These are phyloP conservation scores for Subacronicta megacephala DNA, from an alignment of 2,888 invertebrate genomes.

Conservation along the genomic window DNA sequence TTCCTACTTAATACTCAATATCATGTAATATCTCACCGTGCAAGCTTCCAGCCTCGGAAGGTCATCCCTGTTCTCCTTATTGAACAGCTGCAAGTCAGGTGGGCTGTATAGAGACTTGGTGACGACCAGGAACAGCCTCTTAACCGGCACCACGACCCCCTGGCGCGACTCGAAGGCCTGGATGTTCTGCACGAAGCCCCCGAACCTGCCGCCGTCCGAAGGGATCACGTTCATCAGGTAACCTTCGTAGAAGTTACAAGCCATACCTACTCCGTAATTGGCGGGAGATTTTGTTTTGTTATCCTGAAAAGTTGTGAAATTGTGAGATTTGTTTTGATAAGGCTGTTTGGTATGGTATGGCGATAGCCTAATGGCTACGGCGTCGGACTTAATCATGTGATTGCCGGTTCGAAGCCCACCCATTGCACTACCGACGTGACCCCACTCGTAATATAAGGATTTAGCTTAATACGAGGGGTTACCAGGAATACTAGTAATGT, in stretches of 20 bases:
- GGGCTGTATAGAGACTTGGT: conserved; percentile 90
- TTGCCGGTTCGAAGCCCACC: too few relatives aligned
- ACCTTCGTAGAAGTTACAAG: conserved; percentile 91
- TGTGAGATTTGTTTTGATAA: too few relatives aligned
- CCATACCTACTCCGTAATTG: conserved; percentile 91
- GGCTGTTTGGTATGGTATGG: too few relatives aligned
- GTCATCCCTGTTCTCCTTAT: conserved; percentile 63
- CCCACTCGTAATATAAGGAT: too few relatives aligned
- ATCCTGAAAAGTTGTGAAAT: conserved; percentile 48
- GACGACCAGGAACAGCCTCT: conserved; percentile 90
- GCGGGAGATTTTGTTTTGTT: conserved; percentile 54
- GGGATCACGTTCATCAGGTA: conserved; percentile 90
- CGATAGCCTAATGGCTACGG: too few relatives aligned
- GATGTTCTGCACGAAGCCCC: conserved; percentile 78
- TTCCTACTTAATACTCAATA: too few relatives aligned
- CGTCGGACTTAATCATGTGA: too few relatives aligned
- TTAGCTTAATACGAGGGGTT: too few relatives aligned
- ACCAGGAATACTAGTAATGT: too few relatives aligned
- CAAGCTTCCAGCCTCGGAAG: conserved; percentile 81
- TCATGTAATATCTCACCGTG: conserved; percentile 67
- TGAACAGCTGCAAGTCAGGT: conserved; percentile 85
- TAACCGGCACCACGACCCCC: conserved; percentile 84
- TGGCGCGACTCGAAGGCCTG: conserved; percentile 78
- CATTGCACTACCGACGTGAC: too few relatives aligned
- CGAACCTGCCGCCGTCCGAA: conserved; percentile 73